A percentile compares a stretch with the other conserved stretches of the same genome.
Conservation (phyloP, 2,797 vertebrate genomes). For the Hypotaenidia philippensis region DNA sequence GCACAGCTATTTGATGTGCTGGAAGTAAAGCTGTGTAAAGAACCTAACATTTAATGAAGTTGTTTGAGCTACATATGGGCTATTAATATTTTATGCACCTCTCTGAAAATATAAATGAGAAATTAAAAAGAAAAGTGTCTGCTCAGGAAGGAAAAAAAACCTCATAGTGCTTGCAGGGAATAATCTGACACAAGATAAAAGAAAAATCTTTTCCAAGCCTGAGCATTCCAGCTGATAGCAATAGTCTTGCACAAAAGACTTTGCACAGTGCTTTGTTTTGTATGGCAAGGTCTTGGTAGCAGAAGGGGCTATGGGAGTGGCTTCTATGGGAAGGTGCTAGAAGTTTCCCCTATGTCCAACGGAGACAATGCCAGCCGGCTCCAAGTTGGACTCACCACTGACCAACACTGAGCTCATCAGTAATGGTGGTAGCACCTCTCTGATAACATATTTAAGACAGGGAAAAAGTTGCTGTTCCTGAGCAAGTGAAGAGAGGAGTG, state of each 20-base stretch:
- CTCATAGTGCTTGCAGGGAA: background rate
- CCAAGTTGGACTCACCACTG: fast-evolving
- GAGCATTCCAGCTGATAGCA: background rate
- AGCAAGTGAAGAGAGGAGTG: background rate
- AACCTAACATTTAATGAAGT: background rate
- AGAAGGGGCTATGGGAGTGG: fast-evolving
- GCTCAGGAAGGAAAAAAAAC: background rate
- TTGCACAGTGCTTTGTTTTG: background rate
- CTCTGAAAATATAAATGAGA: background rate
- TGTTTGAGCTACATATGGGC: background rate
- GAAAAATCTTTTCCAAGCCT: background rate
- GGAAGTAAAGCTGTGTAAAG: background rate
- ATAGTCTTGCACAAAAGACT: background rate
- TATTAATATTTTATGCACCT: background rate
- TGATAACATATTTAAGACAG: background rate
- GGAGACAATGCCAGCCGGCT: background rate
- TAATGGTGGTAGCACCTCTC: fast-evolving
- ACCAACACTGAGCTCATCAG: background rate
- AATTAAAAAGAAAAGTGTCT: background rate
- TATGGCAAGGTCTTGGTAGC: background rate
- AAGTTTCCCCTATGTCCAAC: background rate
- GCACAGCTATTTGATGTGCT: background rate
- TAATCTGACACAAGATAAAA: fast-evolving
- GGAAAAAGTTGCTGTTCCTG: background rate
- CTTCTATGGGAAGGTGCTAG: background rate